These are phyloP conservation scores for Fringilla coelebs DNA, from an alignment of 2,797 vertebrate genomes.

Conservation along the genomic window DNA sequence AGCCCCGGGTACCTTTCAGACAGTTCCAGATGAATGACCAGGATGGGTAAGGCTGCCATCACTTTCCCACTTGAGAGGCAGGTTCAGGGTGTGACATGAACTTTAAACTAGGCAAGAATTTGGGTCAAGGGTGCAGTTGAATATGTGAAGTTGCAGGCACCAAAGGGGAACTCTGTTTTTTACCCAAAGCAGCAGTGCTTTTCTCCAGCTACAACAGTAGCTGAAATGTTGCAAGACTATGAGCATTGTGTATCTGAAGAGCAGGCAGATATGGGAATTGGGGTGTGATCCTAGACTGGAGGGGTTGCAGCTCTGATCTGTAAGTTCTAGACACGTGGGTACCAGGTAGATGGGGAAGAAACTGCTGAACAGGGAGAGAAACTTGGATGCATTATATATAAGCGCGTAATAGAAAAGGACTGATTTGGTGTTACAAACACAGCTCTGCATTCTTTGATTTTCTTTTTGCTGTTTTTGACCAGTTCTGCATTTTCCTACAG, in stretches of 20 bases:
- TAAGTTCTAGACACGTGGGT: not conserved
- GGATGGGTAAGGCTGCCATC: conserved; percentile 72
- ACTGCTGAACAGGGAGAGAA: not conserved
- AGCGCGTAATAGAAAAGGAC: not conserved
- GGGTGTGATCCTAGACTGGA: not conserved
- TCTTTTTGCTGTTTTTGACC: not conserved
- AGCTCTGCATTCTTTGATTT: not conserved
- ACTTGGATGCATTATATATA: rapidly evolving
- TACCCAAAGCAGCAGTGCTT: not conserved
- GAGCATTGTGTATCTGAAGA: not conserved
- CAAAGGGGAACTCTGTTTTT: not conserved
- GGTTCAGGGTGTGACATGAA: not conserved
- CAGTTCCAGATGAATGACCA: conserved; percentile 85
- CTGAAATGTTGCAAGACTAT: not conserved
- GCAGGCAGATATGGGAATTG: not conserved
- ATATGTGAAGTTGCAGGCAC: not conserved
- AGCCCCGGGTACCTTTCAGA: conserved; percentile 87
- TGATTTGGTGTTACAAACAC: not conserved
- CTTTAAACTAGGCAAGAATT: not conserved
- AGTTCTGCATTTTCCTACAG: conserved; percentile 41
- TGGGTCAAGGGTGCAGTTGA: not conserved
- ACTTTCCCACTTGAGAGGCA: not conserved
- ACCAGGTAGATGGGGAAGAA: not conserved
- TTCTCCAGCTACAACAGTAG: not conserved
- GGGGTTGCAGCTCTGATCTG: not conserved